Percentiles rank a stretch among this genome's conserved stretches.
Evolutionary conservation across 2,797 vertebrate species (phyloP).

Genomic region (Ctenopoma kingsleyae): DNA sequence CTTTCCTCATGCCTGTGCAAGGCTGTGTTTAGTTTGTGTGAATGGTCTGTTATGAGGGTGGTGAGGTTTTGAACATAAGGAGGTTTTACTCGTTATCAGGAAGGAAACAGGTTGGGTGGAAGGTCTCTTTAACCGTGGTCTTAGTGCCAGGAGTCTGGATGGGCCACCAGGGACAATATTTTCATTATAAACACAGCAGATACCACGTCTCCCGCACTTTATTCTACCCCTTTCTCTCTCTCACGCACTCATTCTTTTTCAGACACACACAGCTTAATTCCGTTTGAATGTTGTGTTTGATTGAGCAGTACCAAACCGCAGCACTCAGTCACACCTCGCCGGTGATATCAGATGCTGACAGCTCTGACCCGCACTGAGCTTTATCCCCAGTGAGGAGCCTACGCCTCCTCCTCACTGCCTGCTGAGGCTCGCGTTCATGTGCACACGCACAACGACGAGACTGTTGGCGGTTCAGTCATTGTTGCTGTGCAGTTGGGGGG

Average conservation of each 20-base stretch:
- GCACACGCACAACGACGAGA: neutral
- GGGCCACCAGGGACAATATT: conserved; percentile 41
- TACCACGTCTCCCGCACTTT: conserved; percentile 9
- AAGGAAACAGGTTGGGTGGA: conserved; percentile 74
- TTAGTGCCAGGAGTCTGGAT: conserved; percentile 40
- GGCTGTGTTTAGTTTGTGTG: conserved; percentile 11
- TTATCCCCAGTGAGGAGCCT: neutral
- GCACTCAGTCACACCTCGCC: conserved; percentile 57
- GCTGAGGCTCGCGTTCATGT: conserved; percentile 9
- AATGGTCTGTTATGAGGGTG: conserved; percentile 7
- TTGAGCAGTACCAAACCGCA: conserved; percentile 55
- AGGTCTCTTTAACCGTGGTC: conserved; percentile 40
- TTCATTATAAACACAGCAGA: conserved; percentile 52
- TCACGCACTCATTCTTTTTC: neutral
- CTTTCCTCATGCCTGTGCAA: neutral
- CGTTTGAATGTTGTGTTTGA: conserved; percentile 39
- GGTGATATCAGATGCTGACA: conserved; percentile 66
- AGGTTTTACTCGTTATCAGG: conserved; percentile 73
- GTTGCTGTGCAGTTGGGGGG: conserved; percentile 16
- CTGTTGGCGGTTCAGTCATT: conserved; percentile 7
- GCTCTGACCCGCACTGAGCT: conserved; percentile 51
- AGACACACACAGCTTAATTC: conserved; percentile 27
- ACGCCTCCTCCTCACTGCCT: neutral
- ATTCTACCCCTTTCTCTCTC: neutral
- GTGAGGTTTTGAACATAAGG: conserved; percentile 28